Percentiles rank a stretch among this genome's conserved stretches.
phyloP scores from a whole-genome alignment of 2,113 vertebrate genomes.

The Pseudonaja textilis region DNA sequence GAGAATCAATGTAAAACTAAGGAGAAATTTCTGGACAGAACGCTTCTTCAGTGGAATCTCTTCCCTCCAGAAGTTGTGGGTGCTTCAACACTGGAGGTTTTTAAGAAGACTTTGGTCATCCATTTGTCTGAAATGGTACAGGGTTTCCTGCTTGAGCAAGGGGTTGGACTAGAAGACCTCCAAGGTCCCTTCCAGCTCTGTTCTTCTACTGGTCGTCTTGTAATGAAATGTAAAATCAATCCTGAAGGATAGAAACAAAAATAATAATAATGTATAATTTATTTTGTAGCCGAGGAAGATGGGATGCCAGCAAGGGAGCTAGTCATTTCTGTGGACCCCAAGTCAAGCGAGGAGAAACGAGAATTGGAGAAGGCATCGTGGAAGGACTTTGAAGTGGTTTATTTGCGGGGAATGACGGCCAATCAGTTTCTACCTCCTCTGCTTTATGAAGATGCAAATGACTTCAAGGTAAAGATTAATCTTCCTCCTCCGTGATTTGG shows the following conservation, averaged over 20 bases:
- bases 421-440: conserved; percentile 31
- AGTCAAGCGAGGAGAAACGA: not conserved
- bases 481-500: not conserved
- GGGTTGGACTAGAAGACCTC: too few species aligned
- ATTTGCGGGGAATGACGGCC: not conserved
- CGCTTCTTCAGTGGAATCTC: too few species aligned
- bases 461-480: conserved; percentile 66
- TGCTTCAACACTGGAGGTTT: too few species aligned
- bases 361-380: not conserved
- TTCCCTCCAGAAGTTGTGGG: too few species aligned
- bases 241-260: not conserved
- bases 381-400: conserved; percentile 3
- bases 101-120: too few species aligned
- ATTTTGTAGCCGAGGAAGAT: not conserved
- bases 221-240: not conserved
- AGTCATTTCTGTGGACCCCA: not conserved
- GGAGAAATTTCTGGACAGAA: too few species aligned
- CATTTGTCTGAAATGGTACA: too few species aligned
- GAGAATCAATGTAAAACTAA: too few species aligned
- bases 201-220: not conserved
- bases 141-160: too few species aligned
- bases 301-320: not conserved
- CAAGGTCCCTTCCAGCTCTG: too few species aligned
- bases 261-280: not conserved
- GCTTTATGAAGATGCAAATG: conserved; percentile 59